Evolutionary conservation across 2,888 invertebrate species (phyloP), one percentile per base, ranked within the genome.

Genomic region (Napeogenes sylphis): DNA sequence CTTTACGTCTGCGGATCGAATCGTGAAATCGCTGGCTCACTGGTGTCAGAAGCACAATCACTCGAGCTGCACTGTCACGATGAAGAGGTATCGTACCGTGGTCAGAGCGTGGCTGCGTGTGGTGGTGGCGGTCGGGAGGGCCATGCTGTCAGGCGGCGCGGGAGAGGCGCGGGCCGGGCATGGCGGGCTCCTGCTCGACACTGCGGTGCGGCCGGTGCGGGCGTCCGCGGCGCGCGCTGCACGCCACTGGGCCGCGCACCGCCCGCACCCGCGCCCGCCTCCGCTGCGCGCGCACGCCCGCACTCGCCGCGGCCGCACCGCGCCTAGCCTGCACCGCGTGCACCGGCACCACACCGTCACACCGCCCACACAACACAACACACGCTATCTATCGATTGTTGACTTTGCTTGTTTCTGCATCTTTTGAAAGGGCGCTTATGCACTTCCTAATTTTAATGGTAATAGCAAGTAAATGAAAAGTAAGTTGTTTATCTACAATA

Each of bases 81-180:
- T 65, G 67, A 63, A 59, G 64, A 66, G 66, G 65, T 59, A 66
- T 68, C 89, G 84, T 90, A 90, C 90, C 90, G 90, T 90, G 85
- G 90, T 90, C 89, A 89, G 90, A 88, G 90, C 90, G 89, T 89
- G 88, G 90, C 88, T 90, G 89, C 88, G 90, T 86, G 90, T 85
- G 89, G 83, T 87, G 89, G 88, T 88, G 87, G 90, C 90, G 89
- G 86, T 87, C 85, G 87, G 86, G 80, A 77, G 74, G 88, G 89
- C 90, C 90, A 90, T 90, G 90, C 90, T 90, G 90, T 90, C 90
- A 89, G 89, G 89, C 88, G 86, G 87, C 90, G 88, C 89, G 88
- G 81, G 81, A 84, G 81, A 87, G 85, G 87, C 90, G 90, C 90
- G 87, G 85, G 88, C 89, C 90, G 87, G 87, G 90, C 90, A 90